Conservation (phyloP, 2,113 vertebrate genomes). For the Lipophrys pholis region DNA sequence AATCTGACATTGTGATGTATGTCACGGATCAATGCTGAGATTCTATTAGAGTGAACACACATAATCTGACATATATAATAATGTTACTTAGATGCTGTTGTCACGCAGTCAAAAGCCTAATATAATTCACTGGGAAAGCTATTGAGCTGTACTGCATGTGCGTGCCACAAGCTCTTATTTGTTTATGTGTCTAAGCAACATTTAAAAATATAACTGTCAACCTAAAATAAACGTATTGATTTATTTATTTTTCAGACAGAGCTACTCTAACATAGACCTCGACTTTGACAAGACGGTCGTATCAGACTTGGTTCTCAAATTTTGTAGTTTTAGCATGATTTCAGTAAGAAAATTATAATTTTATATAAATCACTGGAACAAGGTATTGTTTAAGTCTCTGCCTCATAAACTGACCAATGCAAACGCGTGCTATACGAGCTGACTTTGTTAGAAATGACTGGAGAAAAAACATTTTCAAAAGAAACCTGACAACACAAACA, state of each 20-base stretch:
- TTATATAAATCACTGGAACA: not conserved
- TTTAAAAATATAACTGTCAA: not conserved
- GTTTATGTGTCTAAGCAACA: conserved; percentile 18
- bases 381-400: too few species aligned
- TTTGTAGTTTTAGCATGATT: not conserved
- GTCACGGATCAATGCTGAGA: not conserved
- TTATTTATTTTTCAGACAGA: not conserved
- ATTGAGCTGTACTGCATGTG: not conserved
- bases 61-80: not conserved
- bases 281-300: too few species aligned
- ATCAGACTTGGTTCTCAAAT: not conserved
- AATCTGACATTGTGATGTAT: not conserved
- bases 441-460: not conserved
- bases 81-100: not conserved
- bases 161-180: not conserved
- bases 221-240: not conserved
- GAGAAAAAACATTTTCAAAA: not conserved
- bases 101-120: not conserved
- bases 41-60: not conserved
- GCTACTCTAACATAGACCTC: not conserved
- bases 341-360: not conserved
- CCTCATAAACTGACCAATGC: not conserved
- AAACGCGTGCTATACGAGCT: not conserved
- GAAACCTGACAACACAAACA: not conserved
- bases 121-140: not conserved